Evolutionary conservation across 2,113 vertebrate genomes (phyloP).

Genomic region (Odocoileus virginianus): DNA sequence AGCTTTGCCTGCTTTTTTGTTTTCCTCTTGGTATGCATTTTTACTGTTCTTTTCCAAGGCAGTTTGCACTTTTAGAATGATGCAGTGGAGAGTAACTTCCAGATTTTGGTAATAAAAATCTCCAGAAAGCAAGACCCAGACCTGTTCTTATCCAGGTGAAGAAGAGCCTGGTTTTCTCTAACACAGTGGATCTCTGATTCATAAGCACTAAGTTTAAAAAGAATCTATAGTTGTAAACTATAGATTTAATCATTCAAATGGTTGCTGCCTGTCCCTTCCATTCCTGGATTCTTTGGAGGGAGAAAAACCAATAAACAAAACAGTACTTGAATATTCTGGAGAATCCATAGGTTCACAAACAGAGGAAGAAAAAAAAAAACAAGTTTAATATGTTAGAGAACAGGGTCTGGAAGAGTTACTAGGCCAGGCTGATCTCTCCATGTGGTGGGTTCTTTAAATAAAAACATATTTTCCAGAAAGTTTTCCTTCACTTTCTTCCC

Average conservation of each 20-base stretch:
- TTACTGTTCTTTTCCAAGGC: constrained; percentile 48
- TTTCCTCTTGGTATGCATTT: constrained; percentile 36
- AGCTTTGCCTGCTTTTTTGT: constrained; percentile 25
- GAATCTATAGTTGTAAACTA: not conserved
- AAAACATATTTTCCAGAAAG: not conserved
- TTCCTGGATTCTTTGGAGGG: not conserved
- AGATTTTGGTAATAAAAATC: not conserved
- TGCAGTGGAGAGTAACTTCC: not conserved
- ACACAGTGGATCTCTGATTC: not conserved
- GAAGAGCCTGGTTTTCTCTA: not conserved
- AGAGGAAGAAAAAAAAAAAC: not conserved
- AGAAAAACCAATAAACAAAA: not conserved
- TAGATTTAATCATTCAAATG: not conserved
- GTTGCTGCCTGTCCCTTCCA: not conserved
- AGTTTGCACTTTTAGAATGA: constrained; percentile 8
- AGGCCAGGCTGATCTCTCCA: not conserved
- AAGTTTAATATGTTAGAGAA: not conserved
- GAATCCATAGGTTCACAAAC: not conserved
- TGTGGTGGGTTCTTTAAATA: not conserved
- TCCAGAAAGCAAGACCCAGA: not conserved
- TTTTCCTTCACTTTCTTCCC: not conserved
- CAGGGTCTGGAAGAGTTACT: not conserved
- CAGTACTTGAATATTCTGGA: not conserved
- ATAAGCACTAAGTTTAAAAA: not conserved
- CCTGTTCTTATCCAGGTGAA: not conserved